Percentiles rank a stretch among this genome's conserved stretches.
These are phyloP conservation scores for human (Homo sapiens) DNA, from an alignment of 2,113 vertebrate species.

Conservation along the genomic window DNA sequence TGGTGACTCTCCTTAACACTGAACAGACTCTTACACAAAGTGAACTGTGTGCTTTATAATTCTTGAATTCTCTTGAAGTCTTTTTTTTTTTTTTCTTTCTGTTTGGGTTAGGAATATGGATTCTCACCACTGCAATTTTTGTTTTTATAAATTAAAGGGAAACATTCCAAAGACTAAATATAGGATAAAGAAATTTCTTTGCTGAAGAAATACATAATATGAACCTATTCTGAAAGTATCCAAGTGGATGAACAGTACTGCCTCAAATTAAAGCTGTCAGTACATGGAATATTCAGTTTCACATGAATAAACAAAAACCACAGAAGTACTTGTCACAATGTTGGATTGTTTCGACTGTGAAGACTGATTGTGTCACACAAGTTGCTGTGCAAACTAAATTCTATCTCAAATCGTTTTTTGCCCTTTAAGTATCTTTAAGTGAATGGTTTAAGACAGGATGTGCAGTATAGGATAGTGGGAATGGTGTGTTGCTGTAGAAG, in stretches of 20 bases:
- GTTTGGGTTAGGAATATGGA: not conserved
- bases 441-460: not conserved
- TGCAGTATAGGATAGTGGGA: fast-evolving
- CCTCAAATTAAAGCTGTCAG: fast-evolving
- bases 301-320: no score
- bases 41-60: not conserved
- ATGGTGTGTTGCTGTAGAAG: not conserved
- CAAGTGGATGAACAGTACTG: not conserved
- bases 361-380: not conserved
- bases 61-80: not conserved
- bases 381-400: not conserved
- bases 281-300: not conserved
- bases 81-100: not conserved
- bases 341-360: fast-evolving
- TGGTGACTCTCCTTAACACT: slow-evolving; percentile 46
- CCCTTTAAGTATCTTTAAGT: not conserved
- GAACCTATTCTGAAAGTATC: not conserved
- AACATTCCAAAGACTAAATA: not conserved
- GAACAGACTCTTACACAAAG: slow-evolving; percentile 30
- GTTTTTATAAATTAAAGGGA: not conserved
- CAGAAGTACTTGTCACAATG: not conserved
- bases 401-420: not conserved
- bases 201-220: not conserved
- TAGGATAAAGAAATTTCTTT: not conserved
- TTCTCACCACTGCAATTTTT: not conserved